phyloP scores from a whole-genome alignment of 2,888 invertebrate genomes.

The Cetonia aurata region DNA sequence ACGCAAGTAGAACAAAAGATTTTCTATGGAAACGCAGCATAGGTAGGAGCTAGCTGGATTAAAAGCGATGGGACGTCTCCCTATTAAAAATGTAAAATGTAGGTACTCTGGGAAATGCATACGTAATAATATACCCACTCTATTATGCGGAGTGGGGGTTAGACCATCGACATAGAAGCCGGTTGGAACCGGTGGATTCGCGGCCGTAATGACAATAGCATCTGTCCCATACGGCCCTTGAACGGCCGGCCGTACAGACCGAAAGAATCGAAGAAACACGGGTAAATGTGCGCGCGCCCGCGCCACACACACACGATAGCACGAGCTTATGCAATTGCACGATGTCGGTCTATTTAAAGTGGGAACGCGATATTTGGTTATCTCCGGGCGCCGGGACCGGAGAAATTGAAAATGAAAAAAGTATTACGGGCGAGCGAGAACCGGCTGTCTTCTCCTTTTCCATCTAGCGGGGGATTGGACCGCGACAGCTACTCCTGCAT shows the following conservation, averaged over 20 bases:
- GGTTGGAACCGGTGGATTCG: conserved; percentile 18
- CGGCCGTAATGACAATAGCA: conserved; percentile 37
- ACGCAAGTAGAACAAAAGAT: not conserved
- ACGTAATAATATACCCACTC: conserved; percentile 56
- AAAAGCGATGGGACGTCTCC: conserved; percentile 62
- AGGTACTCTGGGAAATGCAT: conserved; percentile 64
- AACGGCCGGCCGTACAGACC: conserved; percentile 6
- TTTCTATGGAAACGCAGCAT: no score
- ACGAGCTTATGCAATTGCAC: no score
- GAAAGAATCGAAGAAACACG: conserved; percentile 42
- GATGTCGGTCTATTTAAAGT: conserved; percentile 45
- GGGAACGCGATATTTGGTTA: conserved; percentile 47
- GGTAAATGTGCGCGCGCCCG: conserved; percentile 1
- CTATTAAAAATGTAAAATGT: conserved; percentile 66
- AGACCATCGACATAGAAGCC: conserved; percentile 18
- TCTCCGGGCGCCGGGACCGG: conserved; percentile 44
- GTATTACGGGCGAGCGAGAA: conserved; percentile 42
- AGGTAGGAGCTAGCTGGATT: conserved; percentile 53
- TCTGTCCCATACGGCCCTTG: conserved; percentile 40
- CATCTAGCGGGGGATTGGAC: not conserved
- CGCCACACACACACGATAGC: no score
- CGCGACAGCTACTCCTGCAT: conserved; percentile 35
- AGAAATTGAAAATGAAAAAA: conserved; percentile 48
- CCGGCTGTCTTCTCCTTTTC: not conserved
- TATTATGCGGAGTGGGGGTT: conserved; percentile 41